A percentile compares a stretch with the other conserved stretches of the same genome.
These are phyloP conservation scores for Hofmannophila pseudospretella DNA, from an alignment of 2,888 invertebrate species.

Conservation along the genomic window DNA sequence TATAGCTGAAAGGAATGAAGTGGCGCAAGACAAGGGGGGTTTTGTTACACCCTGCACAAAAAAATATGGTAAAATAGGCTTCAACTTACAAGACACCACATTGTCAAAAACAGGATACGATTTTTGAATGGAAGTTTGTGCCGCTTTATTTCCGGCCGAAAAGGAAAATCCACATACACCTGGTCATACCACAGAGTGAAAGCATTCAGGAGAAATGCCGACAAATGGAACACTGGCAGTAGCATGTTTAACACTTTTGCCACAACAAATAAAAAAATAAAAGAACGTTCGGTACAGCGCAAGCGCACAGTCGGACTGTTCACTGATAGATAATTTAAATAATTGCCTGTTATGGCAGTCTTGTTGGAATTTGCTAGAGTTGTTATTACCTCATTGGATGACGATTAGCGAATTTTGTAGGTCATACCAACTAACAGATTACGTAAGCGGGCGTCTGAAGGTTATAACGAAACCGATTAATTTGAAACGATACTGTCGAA, in stretches of 20 bases:
- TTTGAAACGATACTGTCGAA: no score
- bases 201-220: constrained; percentile 33
- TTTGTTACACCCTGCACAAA: no score
- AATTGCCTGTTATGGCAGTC: no score
- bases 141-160: constrained; percentile 32
- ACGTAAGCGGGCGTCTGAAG: no score
- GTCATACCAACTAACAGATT: no score
- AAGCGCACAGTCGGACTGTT: not conserved
- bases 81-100: constrained; percentile 55
- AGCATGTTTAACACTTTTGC: not conserved
- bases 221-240: constrained; percentile 26
- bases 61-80: not conserved
- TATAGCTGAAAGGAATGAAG: no score
- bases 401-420: no score
- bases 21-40: no score
- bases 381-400: no score
- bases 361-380: no score
- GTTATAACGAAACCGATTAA: no score
- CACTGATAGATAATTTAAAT: not conserved
- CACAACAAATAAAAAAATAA: not conserved
- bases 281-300: not conserved
- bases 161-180: constrained; percentile 43
- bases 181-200: constrained; percentile 55
- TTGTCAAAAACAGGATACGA: constrained; percentile 46
- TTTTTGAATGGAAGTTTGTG: constrained; percentile 40